These are phyloP conservation scores for Pica pica DNA, from an alignment of 2,113 vertebrate genomes.

Conservation along the genomic window DNA sequence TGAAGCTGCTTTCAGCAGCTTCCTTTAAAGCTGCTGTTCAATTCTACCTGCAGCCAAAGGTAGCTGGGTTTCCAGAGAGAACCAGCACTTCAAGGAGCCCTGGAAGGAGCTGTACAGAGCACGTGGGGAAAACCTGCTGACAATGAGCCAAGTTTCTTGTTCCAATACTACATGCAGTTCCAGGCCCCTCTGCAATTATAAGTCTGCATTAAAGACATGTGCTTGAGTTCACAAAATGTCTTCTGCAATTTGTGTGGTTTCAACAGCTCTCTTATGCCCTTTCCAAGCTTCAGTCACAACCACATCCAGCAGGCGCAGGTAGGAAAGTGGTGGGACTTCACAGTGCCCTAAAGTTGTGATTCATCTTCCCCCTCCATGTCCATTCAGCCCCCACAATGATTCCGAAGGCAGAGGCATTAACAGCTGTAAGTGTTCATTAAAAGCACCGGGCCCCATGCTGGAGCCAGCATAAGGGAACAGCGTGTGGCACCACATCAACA, in stretches of 20 bases:
- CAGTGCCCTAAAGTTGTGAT: not conserved
- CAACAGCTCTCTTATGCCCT: not conserved
- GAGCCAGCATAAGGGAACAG: conserved; percentile 13
- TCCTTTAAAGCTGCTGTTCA: not conserved
- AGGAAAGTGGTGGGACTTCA: not conserved
- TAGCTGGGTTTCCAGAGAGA: not conserved
- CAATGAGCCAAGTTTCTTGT: not conserved
- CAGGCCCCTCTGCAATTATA: not conserved
- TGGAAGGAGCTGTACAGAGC: not conserved
- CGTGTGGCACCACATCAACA: not conserved
- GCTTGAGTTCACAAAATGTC: not conserved
- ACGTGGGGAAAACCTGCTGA: not conserved
- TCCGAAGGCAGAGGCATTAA: not conserved
- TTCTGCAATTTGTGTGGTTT: not conserved
- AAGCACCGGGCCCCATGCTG: not conserved
- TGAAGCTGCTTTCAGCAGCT: not conserved
- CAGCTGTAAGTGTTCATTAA: not conserved
- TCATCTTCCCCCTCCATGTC: not conserved
- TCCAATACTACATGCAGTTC: not conserved
- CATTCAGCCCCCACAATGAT: not conserved
- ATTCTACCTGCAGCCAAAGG: not conserved
- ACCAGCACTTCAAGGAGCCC: not conserved
- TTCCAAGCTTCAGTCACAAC: not conserved
- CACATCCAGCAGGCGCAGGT: not conserved
- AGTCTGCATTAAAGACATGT: not conserved